Conservation (phyloP, 2,888 invertebrate species). For the Stenotaenia linearis region DNA sequence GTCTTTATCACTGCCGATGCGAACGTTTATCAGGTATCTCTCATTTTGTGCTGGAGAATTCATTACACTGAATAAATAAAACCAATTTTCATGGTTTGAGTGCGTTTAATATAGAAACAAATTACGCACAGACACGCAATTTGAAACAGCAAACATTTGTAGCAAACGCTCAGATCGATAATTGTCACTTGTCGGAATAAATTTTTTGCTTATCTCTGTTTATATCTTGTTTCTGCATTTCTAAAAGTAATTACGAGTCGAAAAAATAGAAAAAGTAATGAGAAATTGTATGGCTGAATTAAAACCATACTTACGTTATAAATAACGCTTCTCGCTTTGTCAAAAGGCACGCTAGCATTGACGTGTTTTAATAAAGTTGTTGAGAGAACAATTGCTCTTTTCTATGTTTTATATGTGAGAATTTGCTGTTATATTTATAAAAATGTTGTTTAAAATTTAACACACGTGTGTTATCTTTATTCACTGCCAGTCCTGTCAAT, state of each 20-base stretch:
- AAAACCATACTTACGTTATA: background rate
- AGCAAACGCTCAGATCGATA: background rate
- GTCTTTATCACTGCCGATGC: background rate
- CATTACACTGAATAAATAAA: background rate
- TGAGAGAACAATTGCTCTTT: background rate
- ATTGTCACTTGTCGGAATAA: background rate
- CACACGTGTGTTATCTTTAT: background rate
- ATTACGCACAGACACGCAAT: background rate
- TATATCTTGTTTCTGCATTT: background rate
- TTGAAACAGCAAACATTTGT: background rate
- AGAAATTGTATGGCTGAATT: background rate
- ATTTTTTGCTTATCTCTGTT: background rate
- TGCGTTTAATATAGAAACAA: background rate
- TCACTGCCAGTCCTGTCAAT: background rate
- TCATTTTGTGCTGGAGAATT: background rate
- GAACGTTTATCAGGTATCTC: background rate
- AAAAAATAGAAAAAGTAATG: background rate
- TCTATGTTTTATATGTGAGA: background rate
- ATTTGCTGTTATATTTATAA: too few species aligned
- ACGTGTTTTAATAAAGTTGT: background rate
- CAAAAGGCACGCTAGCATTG: background rate
- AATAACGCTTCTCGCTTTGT: background rate
- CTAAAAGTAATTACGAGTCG: background rate
- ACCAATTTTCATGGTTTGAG: background rate
- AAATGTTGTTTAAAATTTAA: background rate